These are phyloP conservation scores for Gopherus evgoodei DNA, from an alignment of 2,113 vertebrate species.

Conservation along the genomic window DNA sequence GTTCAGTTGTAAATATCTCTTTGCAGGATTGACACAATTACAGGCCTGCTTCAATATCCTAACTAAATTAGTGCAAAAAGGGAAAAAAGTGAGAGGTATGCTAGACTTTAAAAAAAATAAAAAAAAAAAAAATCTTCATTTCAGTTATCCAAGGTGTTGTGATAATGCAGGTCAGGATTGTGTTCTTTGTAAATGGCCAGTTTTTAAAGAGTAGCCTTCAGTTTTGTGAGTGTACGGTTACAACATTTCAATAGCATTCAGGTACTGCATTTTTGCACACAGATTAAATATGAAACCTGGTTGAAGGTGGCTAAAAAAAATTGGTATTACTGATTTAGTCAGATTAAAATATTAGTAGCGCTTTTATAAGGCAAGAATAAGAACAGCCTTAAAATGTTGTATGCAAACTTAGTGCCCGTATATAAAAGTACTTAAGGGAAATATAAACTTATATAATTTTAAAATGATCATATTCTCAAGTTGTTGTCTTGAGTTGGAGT, in stretches of 20 bases:
- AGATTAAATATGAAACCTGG: not conserved
- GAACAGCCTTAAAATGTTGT: not conserved
- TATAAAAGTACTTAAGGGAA: not conserved
- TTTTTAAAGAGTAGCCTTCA: not conserved
- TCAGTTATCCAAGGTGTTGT: not conserved
- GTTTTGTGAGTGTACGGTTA: not conserved
- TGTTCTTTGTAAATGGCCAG: not conserved
- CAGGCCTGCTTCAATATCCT: not conserved
- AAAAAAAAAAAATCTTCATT: too few species aligned
- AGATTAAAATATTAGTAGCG: not conserved
- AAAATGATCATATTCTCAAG: not conserved
- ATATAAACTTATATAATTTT: not conserved
- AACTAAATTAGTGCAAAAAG: not conserved
- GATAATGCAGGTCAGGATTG: not conserved
- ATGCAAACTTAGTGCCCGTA: not conserved
- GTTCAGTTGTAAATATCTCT: not conserved
- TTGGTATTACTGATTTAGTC: not conserved
- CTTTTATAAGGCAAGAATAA: not conserved
- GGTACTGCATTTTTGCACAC: not conserved
- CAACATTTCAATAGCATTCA: not conserved
- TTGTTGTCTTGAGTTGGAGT: not conserved
- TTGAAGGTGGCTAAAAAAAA: not conserved
- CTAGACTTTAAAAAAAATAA: not conserved
- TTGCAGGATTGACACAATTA: not conserved
- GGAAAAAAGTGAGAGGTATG: fast-evolving